Conservation (phyloP, 2,113 vertebrate species). For the Corythornis cristatus region DNA sequence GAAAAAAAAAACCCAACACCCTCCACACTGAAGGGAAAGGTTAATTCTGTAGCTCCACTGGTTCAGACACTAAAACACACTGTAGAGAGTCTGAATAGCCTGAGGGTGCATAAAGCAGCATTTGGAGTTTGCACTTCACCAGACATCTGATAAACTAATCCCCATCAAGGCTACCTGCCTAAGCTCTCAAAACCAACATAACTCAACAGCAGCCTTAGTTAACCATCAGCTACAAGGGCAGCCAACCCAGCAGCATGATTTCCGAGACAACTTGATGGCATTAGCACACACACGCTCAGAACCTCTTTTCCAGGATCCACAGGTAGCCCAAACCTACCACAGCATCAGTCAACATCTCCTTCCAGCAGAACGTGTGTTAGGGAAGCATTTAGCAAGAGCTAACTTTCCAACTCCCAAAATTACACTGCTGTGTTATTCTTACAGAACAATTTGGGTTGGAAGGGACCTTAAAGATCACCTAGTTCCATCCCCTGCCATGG, state of each 20-base stretch:
- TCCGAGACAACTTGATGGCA: background rate
- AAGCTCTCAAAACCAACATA: background rate
- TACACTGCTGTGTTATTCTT: background rate
- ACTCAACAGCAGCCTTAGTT: background rate
- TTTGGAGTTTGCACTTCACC: background rate
- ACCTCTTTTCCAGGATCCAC: background rate
- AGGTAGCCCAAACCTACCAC: background rate
- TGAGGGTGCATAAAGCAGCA: background rate
- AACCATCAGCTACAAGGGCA: background rate
- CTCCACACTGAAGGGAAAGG: background rate
- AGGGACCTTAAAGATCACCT: background rate
- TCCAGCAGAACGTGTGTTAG: background rate
- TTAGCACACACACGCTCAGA: background rate
- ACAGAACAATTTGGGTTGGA: background rate
- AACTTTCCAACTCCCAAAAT: background rate
- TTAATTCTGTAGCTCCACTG: background rate
- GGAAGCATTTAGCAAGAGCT: background rate
- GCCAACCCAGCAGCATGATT: background rate
- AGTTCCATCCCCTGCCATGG: background rate
- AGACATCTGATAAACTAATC: constrained; percentile 43
- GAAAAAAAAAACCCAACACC: background rate
- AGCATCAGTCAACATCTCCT: background rate
- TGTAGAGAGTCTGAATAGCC: background rate
- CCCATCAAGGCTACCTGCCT: constrained; percentile 4
- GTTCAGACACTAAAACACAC: background rate